Conservation (phyloP, 2,797 vertebrate genomes). For the Dicrostonyx torquatus region DNA sequence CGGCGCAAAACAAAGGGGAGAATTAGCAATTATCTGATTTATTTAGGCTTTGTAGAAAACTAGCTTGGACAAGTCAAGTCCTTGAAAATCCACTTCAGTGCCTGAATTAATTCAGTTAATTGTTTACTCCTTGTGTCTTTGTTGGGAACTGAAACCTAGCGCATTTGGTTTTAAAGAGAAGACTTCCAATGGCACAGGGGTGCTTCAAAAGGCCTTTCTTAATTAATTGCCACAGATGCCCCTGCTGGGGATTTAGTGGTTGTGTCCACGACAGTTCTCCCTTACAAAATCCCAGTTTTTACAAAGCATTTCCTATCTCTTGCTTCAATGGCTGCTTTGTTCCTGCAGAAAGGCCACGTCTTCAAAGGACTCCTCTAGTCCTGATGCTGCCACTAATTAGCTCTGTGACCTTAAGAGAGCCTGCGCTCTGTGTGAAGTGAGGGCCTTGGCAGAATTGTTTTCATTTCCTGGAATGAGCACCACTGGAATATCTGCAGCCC, state of each 20-base stretch:
- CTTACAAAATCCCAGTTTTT: slow-evolving; percentile 16
- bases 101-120: slow-evolving; percentile 75
- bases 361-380: slow-evolving; percentile 72
- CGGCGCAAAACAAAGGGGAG: slow-evolving; percentile 72
- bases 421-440: neutral
- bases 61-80: slow-evolving; percentile 72
- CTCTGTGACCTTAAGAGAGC: slow-evolving; percentile 61
- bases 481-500: slow-evolving; percentile 38
- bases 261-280: neutral
- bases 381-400: slow-evolving; percentile 63
- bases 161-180: slow-evolving; percentile 52
- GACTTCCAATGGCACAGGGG: neutral
- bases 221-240: slow-evolving; percentile 42
- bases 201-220: slow-evolving; percentile 27
- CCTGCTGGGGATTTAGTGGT: slow-evolving; percentile 22
- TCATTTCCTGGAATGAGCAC: slow-evolving; percentile 16
- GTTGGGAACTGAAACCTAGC: slow-evolving; percentile 58
- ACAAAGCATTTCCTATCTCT: slow-evolving; percentile 61
- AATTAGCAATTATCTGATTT: slow-evolving; percentile 79
- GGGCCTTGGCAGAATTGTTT: neutral
- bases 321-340: slow-evolving; percentile 77
- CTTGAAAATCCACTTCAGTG: slow-evolving; percentile 73
- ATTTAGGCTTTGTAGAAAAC: slow-evolving; percentile 72
- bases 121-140: slow-evolving; percentile 68
- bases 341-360: slow-evolving; percentile 31